phyloP scores from a whole-genome alignment of 1,140 invertebrate genomes.

The Drosophila sturtevanti region DNA sequence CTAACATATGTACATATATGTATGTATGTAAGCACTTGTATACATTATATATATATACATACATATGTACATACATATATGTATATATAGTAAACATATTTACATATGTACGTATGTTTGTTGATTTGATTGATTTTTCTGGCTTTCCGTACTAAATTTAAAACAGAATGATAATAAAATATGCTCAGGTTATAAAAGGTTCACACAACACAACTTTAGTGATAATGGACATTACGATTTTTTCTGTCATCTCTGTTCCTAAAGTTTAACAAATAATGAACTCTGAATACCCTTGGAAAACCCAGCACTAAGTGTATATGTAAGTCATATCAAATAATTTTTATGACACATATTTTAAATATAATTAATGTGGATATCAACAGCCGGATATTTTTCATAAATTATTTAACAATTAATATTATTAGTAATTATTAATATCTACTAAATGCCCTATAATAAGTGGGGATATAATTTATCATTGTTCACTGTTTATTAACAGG shows the following conservation, averaged over 20 bases:
- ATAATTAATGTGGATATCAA: too few relatives aligned
- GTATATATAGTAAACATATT: too few relatives aligned
- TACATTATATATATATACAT: constrained; percentile 1
- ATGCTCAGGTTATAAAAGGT: not conserved
- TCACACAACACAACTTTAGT: not conserved
- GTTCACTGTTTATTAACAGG: too few relatives aligned
- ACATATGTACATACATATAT: not conserved
- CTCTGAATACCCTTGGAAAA: not conserved
- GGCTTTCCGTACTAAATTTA: not conserved
- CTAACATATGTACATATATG: too few relatives aligned
- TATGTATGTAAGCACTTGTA: constrained; percentile 1
- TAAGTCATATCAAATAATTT: too few relatives aligned
- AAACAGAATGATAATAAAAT: not conserved
- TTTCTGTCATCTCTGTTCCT: not conserved
- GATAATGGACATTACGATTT: not conserved
- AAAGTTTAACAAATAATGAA: not conserved
- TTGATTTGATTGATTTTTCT: not conserved
- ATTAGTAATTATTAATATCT: too few relatives aligned
- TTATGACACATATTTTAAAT: not conserved
- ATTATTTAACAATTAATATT: too few relatives aligned
- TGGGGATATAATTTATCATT: too few relatives aligned
- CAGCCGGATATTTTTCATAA: too few relatives aligned
- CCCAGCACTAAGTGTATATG: not conserved
- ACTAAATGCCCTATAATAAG: too few relatives aligned
- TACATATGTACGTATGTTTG: not conserved